A percentile compares a stretch with the other conserved stretches of the same genome.
Conservation (phyloP, 2,113 vertebrate genomes). For the Emberiza fucata region DNA sequence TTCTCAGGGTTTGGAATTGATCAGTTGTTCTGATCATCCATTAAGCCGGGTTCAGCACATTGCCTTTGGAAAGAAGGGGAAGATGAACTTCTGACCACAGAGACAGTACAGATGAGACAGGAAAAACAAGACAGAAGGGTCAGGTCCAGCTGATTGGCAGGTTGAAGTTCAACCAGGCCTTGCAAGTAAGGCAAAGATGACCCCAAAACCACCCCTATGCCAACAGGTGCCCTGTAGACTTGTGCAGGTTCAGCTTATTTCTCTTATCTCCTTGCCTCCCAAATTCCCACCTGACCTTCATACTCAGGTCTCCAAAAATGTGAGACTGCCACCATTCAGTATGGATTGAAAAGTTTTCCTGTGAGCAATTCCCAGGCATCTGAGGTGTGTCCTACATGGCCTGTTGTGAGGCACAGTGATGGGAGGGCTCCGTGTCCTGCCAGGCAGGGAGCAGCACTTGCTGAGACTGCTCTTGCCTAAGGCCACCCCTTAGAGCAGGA, state of each 20-base stretch:
- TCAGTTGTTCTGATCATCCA: background rate
- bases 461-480: background rate
- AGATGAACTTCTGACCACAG: background rate
- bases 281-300: background rate
- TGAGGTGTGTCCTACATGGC: background rate
- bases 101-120: background rate
- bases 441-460: background rate
- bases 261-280: background rate
- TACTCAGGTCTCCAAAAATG: rapidly evolving
- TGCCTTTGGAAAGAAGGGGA: background rate
- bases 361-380: background rate
- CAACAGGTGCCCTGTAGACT: background rate
- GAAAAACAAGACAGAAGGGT: background rate
- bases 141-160: background rate
- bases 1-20: background rate
- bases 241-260: background rate
- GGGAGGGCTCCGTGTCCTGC: background rate
- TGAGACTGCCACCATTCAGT: background rate
- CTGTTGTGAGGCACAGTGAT: background rate
- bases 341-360: background rate
- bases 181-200: background rate
- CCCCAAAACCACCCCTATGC: background rate
- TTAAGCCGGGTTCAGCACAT: background rate
- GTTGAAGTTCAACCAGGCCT: background rate
- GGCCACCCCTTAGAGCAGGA: background rate